phyloP scores from a whole-genome alignment of 2,888 invertebrate genomes.

The Callyntrura guangdongensis region DNA sequence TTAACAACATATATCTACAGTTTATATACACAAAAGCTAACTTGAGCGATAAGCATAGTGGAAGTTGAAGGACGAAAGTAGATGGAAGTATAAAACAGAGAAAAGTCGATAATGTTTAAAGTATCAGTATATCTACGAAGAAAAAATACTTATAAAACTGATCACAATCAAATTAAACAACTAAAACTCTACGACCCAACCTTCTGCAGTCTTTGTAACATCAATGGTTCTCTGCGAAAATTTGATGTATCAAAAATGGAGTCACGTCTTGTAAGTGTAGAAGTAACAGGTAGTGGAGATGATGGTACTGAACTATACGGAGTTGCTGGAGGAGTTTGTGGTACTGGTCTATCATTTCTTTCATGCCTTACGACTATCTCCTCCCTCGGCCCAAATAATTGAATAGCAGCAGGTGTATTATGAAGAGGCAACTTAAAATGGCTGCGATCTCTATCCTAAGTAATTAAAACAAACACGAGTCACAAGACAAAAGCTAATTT shows the following conservation, averaged over 20 bases:
- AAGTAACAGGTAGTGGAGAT: conserved; percentile 83
- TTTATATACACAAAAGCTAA: not conserved
- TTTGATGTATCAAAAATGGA: conserved; percentile 82
- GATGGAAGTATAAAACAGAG: not conserved
- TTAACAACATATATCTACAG: not conserved
- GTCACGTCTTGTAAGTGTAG: conserved; percentile 80
- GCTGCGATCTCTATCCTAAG: conserved; percentile 83
- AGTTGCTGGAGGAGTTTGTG: conserved; percentile 82
- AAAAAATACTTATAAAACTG: not conserved
- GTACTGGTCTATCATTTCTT: conserved; percentile 69
- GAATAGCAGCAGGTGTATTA: conserved; percentile 82
- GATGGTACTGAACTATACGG: conserved; percentile 83
- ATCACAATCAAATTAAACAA: not conserved
- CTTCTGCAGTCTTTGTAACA: conserved; percentile 84
- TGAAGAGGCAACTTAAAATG: conserved; percentile 82
- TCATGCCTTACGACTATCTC: conserved; percentile 57
- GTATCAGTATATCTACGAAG: too few relatives aligned
- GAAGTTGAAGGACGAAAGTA: not conserved
- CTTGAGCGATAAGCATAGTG: conserved; percentile 37
- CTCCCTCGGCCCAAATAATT: conserved; percentile 81
- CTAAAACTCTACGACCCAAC: conserved; percentile 75
- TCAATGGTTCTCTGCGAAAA: conserved; percentile 77
- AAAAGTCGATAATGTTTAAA: not conserved
- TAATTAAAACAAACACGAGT: conserved; percentile 70
- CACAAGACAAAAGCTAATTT: conserved; percentile 76